Evolutionary conservation across 2,888 invertebrate genomes (phyloP), one percentile per base, ranked within the genome.

Genomic region (Siphlonurus alternatus): DNA sequence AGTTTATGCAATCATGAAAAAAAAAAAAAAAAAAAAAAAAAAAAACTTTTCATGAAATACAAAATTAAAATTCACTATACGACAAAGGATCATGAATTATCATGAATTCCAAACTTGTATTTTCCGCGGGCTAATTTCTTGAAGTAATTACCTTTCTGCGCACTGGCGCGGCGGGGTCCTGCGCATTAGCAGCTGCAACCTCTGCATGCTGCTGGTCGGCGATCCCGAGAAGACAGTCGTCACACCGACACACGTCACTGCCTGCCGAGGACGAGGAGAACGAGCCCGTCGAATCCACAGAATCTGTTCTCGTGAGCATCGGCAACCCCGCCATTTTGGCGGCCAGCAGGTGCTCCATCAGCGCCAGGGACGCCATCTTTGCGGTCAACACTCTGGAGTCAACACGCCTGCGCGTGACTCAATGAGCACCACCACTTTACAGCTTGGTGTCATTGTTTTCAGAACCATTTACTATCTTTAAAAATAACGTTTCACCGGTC

Each of bases 181-280:
- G 19, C 51, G 53, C 1, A 10, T 51, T n/a, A 19, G 25, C 54
- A 0, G 38, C 63, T 23, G 63, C 51, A 2, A 59, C 51, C 23
- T 63, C 63, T 25, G 63, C 63, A 22, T 59, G 59, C 38, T 88
- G 87, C 69, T 84, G 80, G 77, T 90, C 90, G 69, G 85, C 88
- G 68, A 90, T 90, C 2, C 89, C 90, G 69, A 90, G 79, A 66
- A 90, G 77, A 71, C 90, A 90, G 75, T 91, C 90, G 73, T 90
- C 90, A 74, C 90, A 91, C 67, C 85, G 80, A 75, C 90, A 90
- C 68, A 89, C 84, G 72, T 88, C 88, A 74, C 86, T 85, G 61
- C 75, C 74, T 3, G 83, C 79, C 67, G 83, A 71, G 5, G 88
- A 88, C 65, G 85, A 83, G 73, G 81, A 79, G 1, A 87, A 87